Evolutionary conservation across 1,140 invertebrate species (phyloP).

Genomic region (Drosophila parabipectinata): DNA sequence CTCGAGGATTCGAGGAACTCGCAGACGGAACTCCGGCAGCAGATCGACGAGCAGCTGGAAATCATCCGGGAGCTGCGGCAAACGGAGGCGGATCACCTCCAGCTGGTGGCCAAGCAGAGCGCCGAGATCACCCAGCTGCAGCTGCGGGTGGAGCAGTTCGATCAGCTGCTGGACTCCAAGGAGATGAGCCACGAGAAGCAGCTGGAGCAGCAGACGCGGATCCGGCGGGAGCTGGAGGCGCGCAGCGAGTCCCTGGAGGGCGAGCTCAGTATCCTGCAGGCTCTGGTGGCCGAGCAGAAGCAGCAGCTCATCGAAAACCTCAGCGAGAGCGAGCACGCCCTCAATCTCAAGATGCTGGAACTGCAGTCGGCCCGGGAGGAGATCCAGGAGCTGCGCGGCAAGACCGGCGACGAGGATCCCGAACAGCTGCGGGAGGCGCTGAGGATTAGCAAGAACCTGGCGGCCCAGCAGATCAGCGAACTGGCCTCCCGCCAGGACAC

Average conservation of each 20-base stretch:
- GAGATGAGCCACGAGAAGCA: slow-evolving; percentile 75
- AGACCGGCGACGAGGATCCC: slow-evolving; percentile 14
- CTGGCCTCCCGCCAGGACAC: slow-evolving; percentile 68
- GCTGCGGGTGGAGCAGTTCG: slow-evolving; percentile 64
- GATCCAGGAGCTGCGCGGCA: slow-evolving; percentile 82
- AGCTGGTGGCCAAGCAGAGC: slow-evolving; percentile 39
- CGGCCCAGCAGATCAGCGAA: slow-evolving; percentile 64
- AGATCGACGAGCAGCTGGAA: slow-evolving; percentile 4
- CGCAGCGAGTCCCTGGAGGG: slow-evolving; percentile 64
- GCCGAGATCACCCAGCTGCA: slow-evolving; percentile 48
- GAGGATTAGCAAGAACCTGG: slow-evolving; percentile 58
- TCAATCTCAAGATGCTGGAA: slow-evolving; percentile 85
- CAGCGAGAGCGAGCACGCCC: slow-evolving; percentile 67
- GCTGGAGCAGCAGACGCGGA: slow-evolving; percentile 66
- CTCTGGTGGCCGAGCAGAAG: slow-evolving; percentile 75
- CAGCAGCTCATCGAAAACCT: slow-evolving; percentile 78
- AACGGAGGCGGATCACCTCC: slow-evolving; percentile 35
- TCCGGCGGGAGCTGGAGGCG: slow-evolving; percentile 60
- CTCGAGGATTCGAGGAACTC: slow-evolving; percentile 7
- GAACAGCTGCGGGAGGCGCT: slow-evolving; percentile 36
- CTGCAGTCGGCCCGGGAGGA: slow-evolving; percentile 84
- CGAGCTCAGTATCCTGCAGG: slow-evolving; percentile 71
- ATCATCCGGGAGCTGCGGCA: slow-evolving; percentile 37
- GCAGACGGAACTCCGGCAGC: slow-evolving; percentile 1
- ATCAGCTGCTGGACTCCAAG: slow-evolving; percentile 59